Evolutionary conservation across 2,888 invertebrate species (phyloP), one percentile per base, ranked within the genome.

Genomic region (Epistrophe eligans): DNA sequence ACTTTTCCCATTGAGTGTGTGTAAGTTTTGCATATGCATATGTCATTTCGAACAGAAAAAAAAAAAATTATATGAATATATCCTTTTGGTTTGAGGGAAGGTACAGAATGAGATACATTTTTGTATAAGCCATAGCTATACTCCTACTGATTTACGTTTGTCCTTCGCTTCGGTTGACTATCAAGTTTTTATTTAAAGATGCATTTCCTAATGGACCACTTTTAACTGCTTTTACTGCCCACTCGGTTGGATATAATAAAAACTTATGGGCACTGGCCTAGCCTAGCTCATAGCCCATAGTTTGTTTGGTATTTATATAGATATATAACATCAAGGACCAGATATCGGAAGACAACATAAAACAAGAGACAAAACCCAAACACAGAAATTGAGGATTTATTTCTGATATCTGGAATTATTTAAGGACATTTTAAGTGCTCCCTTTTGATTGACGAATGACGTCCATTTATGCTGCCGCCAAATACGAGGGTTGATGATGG

Each of bases 341-440:
- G 40, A 62, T 62, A 70, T 38, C 17, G 58, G 13, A 24, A 62
- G 50, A 19, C 62, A 40, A 17, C 40, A 52, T 52, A 50, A 70
- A 70, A 70, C 38, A 55, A 40, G 55, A 24, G 40, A 32, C 66
- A 66, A 48, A 66, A 48, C 52, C 45, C 38, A 60, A 52, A 55
- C 66, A 60, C 17, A 74, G 57, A 19, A 77, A 83, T 67, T 70
- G 45, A 70, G 74, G 82, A 82, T 82, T 82, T 82, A 74, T 70
- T 81, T 74, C 62, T 70, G 81, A 82, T 77, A 85, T 77, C 82
- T 77, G 73, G 85, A 85, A 85, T 85, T 85, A 82, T 85, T 85
- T 85, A 77, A 82, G 85, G 85, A 77, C 77, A 74, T 85, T 81
- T 77, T 82, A 85, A 85, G 85, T 85, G 85, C 82, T 85, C 50